Base-by-base conservation (phyloP, 2,797 vertebrate species). In the Nasua narica region DNA sequence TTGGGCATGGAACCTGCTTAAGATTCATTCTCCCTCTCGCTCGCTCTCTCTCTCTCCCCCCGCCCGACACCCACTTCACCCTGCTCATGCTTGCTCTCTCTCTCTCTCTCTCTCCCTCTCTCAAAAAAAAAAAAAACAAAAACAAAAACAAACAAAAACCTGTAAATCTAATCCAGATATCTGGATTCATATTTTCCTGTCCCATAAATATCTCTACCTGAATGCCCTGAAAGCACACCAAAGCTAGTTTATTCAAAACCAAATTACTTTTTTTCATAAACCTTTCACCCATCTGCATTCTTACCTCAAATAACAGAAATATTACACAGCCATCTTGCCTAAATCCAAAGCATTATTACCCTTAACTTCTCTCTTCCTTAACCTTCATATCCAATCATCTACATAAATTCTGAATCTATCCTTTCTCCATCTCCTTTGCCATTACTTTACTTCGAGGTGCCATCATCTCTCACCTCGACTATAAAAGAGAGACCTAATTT, bases 261-360 rank as follows among this genome's bases (percentile, higher is more conserved):
- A 88, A 91, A 94, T 79, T 90, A 58, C 19, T 29, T 85, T 95
- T 95, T 74, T 50, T 58, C 56, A 88, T 52, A 96, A 92, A 85
- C 4, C 23, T 69, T 60, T 67, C 10, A 76, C 35, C 70, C 32
- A 58, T 76, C 35, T 85, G 25, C 23, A 92, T 50, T 89, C 43
- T 65, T 46, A 74, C 21, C 52, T 65, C 46, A 52, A 78, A 35
- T 77, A 88, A 91, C 5, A 96, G 58, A 50, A 54, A 76, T 32
- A 88, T 46, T 25, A 78, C 25, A 87, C 1, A 46, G 16, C 19
- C 35, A 94, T 56, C 50, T 85, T 94, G 85, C 56, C 29, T 86
- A 95, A 88, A 84, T 89, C 37, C 74, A 92, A 79, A 35, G 3
- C 40, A 29, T 62, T 62, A 46, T 81, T 46, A 29, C n/a, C 37